Base-by-base conservation (phyloP, 1,140 invertebrate species). In the Trichonephila clavipes region DNA sequence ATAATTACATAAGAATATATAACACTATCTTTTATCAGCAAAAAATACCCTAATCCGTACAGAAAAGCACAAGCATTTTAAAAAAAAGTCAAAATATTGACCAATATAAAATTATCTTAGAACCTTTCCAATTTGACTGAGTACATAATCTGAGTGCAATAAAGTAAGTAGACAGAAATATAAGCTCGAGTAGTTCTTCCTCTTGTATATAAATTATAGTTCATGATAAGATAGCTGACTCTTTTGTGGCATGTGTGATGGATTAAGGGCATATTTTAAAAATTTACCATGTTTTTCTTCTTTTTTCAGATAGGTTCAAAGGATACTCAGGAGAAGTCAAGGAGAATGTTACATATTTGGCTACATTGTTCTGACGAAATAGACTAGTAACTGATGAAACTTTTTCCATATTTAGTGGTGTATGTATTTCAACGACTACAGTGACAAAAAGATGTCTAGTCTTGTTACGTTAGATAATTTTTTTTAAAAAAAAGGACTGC, bases 221-320 rank as follows among this genome's bases (percentile, higher is more conserved):
- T 14, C 28, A 12, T 5, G 72, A 77, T 77, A 34, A 77, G 72
- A 77, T 77, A 34, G 18, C 28, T 40, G 72, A 77, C 24, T 28
- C 14, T 19, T 40, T 16, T 34, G 24, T 34, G 72, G 34, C 72
- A 34, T 1, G 28, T 18, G 28, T 77, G 72, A 77, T 77, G 72
- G 72, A 77, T 77, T 77, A 77, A 77, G 34, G 72, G 28, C 72
- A 77, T 77, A 77, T 77, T 77, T 77, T 7, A 34, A 40, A 77
- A 77, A 40, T 77, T 21, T 77, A 77, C 24, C 14, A 16, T 77
- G 72, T 77, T 77, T 77, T 77, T 77, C 51, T 34, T 40, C 24
- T 24, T 19, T 77, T 34, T 10, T 28, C 16, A 34, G 24, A 34
- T 28, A 77, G 72, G 72, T 77, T 77, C 72, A 77, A 77, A 77